Evolutionary conservation across 2,797 vertebrate genomes (phyloP).

Genomic region (Sphenopsis melanotis): DNA sequence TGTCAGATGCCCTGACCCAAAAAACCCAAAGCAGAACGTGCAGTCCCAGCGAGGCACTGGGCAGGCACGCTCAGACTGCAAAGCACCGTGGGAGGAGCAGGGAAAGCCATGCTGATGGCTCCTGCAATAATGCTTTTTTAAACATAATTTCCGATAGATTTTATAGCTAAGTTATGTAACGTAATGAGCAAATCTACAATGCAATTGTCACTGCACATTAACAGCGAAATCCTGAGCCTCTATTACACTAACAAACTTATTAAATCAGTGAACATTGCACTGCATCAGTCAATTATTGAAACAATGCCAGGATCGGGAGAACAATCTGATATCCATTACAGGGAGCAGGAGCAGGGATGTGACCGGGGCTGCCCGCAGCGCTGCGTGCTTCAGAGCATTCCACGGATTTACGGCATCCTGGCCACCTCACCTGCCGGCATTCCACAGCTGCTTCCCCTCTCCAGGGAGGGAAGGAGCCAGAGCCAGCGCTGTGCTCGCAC

Average conservation of each 20-base stretch:
- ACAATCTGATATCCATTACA: constrained; percentile 31
- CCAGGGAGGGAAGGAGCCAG: not conserved
- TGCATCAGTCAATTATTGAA: constrained; percentile 48
- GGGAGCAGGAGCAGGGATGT: not conserved
- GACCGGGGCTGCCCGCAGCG: not conserved
- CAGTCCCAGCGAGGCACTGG: not conserved
- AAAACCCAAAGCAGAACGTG: not conserved
- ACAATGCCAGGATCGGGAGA: not conserved
- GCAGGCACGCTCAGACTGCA: not conserved
- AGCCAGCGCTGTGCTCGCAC: rapidly evolving
- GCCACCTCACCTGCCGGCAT: not conserved
- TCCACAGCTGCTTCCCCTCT: not conserved
- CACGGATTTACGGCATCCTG: rapidly evolving
- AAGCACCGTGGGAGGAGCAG: not conserved
- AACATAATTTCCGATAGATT: constrained; percentile 34
- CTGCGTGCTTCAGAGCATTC: not conserved
- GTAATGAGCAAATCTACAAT: constrained; percentile 45
- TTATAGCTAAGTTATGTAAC: constrained; percentile 50
- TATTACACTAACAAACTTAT: constrained; percentile 59
- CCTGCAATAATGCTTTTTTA: constrained; percentile 26
- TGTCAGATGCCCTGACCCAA: not conserved
- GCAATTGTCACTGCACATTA: constrained; percentile 56
- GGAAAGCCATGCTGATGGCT: not conserved
- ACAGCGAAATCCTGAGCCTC: constrained; percentile 13
- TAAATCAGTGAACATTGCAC: constrained; percentile 49